Evolutionary conservation across 1,140 invertebrate species (phyloP), one percentile per base, ranked within the genome.

Genomic region (Diabrotica undecimpunctata): DNA sequence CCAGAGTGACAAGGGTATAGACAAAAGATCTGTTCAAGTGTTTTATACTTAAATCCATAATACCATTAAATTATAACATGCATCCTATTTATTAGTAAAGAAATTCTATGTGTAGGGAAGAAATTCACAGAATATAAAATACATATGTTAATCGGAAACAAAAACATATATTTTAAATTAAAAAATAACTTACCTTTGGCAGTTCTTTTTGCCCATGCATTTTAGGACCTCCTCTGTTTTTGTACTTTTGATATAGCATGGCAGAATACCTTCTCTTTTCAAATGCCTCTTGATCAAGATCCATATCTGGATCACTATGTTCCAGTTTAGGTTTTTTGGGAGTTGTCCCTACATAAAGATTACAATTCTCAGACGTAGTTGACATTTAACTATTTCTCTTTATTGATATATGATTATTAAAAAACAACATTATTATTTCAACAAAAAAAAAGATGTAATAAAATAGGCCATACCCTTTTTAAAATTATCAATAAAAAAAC

Each of bases 121-220:
- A 25, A 25, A 25, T 25, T 25, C 25, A 25, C 25, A 25, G 25
- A 25, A 25, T 25, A 25, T 4, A 25, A 25, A 25, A 25, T 2
- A 25, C 25, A 25, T 25, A 25, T 25, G 25, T 25, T 25, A 25
- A 25, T 25, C 25, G 25, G 25, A 25, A 25, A 25, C 25, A 25
- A 25, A 4, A 25, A 25, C 25, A 25, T 25, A 25, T 4, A 25
- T 25, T 25, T 25, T 2, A 1, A 25, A 25, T 25, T 25, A 25
- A 25, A n/a, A 25, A 25, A 25, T 25, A 25, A 46, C 41, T 46
- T 83, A 92, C 88, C 79, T 90, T 83, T 0, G 94, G 93, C 55
- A 94, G 87, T 78, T 90, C 86, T 79, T 95, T 95, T 4, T 85
- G 82, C 7, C 93, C 94, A 10, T 89, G 86, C 81, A 93, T 83